A percentile compares a stretch with the other conserved stretches of the same genome.
Evolutionary conservation across 2,888 invertebrate species (phyloP).

Genomic region (Cabera pusaria): DNA sequence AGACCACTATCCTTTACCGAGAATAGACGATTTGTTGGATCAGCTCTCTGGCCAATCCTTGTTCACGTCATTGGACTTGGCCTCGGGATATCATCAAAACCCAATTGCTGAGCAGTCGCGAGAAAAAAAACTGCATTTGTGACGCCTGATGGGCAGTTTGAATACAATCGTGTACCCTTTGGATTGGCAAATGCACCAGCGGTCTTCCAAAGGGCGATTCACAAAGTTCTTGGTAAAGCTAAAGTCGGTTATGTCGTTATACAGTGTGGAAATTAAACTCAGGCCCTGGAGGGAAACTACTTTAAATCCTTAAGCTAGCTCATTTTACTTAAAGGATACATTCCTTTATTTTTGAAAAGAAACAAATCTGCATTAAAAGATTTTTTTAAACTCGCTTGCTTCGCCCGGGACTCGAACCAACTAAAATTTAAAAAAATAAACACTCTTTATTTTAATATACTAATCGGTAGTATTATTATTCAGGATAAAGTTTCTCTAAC

Average conservation of each 20-base stretch:
- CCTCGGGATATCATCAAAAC: slow-evolving; percentile 38
- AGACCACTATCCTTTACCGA: slow-evolving; percentile 30
- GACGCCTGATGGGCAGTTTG: slow-evolving; percentile 33
- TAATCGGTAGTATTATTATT: too few relatives aligned
- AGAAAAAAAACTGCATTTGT: slow-evolving; percentile 37
- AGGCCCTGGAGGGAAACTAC: too few relatives aligned
- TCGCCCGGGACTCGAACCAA: too few relatives aligned
- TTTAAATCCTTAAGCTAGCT: too few relatives aligned
- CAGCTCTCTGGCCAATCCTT: slow-evolving; percentile 23
- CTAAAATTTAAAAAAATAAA: too few relatives aligned
- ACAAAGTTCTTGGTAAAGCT: slow-evolving; percentile 27
- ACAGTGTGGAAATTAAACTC: too few relatives aligned
- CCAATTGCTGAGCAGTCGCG: slow-evolving; percentile 27
- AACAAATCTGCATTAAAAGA: too few relatives aligned
- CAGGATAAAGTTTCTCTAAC: too few relatives aligned
- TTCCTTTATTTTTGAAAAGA: too few relatives aligned
- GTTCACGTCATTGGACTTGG: slow-evolving; percentile 29
- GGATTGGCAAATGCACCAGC: slow-evolving; percentile 35
- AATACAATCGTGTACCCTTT: slow-evolving; percentile 35
- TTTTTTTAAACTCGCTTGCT: too few relatives aligned
- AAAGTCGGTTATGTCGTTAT: slow-evolving; percentile 2
- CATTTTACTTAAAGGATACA: too few relatives aligned
- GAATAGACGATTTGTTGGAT: slow-evolving; percentile 33
- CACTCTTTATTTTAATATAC: too few relatives aligned
- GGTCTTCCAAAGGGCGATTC: slow-evolving; percentile 34